Base-by-base conservation (phyloP, 2,797 vertebrate species). In the Eospalax fontanierii region DNA sequence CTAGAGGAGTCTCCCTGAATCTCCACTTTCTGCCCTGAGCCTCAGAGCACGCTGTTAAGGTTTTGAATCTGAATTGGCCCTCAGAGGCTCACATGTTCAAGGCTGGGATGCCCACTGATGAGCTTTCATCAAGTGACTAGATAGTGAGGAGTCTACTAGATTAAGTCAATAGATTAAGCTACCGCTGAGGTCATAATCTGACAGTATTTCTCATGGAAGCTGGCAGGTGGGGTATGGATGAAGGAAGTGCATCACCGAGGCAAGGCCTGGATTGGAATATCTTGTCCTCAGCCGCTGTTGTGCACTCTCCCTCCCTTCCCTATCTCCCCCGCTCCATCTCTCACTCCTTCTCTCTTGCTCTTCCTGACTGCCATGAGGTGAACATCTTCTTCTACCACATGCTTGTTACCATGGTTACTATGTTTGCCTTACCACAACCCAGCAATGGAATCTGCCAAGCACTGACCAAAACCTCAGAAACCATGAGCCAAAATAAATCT, bases 21-120 rank as follows among this genome's bases (percentile, higher is more conserved):
- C 61, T 46, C 10, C n/a, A n/a, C 38, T 50, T 63, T 66, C 68
- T 43, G 12, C 0, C 9, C 28, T 12, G 38, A 4, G 68, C 10
- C 84, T 30, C 22, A 2, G 0, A 6, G 38, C 2, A 3, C n/a
- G 46, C 40, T 18, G 18, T 78, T n/a, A 33, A 57, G n/a, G 63
- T 57, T n/a, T 68, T 74, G 10, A 73, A 22, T 43, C 5, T 19
- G 35, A 40, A 40, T 4, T 57, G 63, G 24, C 65, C 46, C 6
- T 35, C 63, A 89, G 8, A 33, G 26, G 43, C 9, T 50, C 57
- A 24, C 24, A 22, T n/a, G 22, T 50, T 28, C 15, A 30, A 66
- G 40, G 26, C 26, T 30, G 16, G 18, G 6, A 35, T 78, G 10
- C 9, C n/a, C 8, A 6, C 35, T n/a, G 75, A 16, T 16, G 10